Conservation (phyloP, 2,888 invertebrate genomes). For the Hipparchia semele region DNA sequence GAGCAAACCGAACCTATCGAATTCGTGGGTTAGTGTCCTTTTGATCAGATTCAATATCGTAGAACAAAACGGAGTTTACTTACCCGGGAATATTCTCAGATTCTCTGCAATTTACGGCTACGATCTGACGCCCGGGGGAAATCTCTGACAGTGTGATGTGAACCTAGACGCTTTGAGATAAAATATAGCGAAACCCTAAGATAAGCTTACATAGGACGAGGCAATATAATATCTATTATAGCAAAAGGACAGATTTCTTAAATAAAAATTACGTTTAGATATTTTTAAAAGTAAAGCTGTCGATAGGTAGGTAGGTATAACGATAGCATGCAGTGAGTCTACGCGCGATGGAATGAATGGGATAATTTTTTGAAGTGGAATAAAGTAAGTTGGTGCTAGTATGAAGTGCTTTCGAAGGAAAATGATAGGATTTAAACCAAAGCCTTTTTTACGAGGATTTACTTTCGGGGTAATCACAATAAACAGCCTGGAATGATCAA, state of each 20-base stretch:
- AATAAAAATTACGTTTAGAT: not conserved
- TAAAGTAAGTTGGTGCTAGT: no score
- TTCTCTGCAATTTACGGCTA: slow-evolving; percentile 29
- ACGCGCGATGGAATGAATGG: no score
- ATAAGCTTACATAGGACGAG: slow-evolving; percentile 1
- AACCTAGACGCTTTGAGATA: not conserved
- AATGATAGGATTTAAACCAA: slow-evolving; percentile 6
- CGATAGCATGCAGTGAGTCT: no score
- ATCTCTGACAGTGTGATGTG: slow-evolving; percentile 22
- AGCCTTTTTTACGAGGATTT: slow-evolving; percentile 16
- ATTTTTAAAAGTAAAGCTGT: no score
- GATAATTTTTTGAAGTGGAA: no score
- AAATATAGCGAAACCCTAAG: slow-evolving; percentile 3
- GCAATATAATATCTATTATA: not conserved
- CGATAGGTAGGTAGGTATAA: no score
- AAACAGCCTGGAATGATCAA: slow-evolving; percentile 18
- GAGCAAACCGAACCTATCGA: not conserved
- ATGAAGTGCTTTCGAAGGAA: not conserved
- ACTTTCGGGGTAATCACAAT: slow-evolving; percentile 32
- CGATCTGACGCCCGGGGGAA: slow-evolving; percentile 25
- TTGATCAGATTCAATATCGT: slow-evolving; percentile 4
- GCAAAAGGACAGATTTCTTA: not conserved
- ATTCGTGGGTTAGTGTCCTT: slow-evolving; percentile 1
- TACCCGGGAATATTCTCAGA: slow-evolving; percentile 28
- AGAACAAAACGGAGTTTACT: not conserved